Percentiles rank a stretch among this genome's conserved stretches.
Evolutionary conservation across 2,888 invertebrate genomes (phyloP).

Genomic region (Polia nebulosa): DNA sequence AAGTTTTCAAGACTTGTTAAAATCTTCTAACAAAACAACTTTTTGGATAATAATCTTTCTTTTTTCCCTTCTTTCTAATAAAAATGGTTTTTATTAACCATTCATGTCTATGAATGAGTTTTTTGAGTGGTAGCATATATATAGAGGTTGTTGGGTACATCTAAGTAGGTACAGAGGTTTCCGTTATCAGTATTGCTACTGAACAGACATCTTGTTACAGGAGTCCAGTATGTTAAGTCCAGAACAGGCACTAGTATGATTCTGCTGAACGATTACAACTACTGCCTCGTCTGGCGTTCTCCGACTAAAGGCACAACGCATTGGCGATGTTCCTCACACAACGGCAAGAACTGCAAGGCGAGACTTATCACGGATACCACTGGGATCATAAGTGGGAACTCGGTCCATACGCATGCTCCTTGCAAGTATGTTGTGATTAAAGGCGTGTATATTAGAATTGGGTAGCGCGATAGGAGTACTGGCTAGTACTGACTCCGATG

Average conservation of each 20-base stretch:
- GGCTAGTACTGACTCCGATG: background rate
- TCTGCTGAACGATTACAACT: conserved; percentile 58
- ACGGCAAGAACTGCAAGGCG: conserved; percentile 58
- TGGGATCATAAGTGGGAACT: conserved; percentile 30
- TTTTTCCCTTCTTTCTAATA: background rate
- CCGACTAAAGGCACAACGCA: conserved; percentile 28
- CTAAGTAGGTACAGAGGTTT: conserved; percentile 4
- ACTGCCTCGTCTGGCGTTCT: conserved; percentile 27
- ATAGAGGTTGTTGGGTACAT: conserved; percentile 9
- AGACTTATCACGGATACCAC: conserved; percentile 27
- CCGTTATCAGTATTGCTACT: background rate
- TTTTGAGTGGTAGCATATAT: no score
- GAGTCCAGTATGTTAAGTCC: conserved; percentile 46
- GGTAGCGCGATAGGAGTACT: background rate
- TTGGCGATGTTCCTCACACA: conserved; percentile 58
- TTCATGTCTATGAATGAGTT: no score
- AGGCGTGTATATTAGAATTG: conserved; percentile 39
- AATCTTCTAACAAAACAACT: background rate
- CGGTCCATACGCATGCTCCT: conserved; percentile 37
- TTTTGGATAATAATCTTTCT: background rate
- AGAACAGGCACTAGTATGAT: conserved; percentile 55
- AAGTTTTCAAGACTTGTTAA: background rate
- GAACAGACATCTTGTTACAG: conserved; percentile 25
- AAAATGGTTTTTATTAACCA: no score
- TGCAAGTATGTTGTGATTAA: conserved; percentile 37